Conservation (phyloP, 2,113 vertebrate genomes). For the Lepisosteus osseus region DNA sequence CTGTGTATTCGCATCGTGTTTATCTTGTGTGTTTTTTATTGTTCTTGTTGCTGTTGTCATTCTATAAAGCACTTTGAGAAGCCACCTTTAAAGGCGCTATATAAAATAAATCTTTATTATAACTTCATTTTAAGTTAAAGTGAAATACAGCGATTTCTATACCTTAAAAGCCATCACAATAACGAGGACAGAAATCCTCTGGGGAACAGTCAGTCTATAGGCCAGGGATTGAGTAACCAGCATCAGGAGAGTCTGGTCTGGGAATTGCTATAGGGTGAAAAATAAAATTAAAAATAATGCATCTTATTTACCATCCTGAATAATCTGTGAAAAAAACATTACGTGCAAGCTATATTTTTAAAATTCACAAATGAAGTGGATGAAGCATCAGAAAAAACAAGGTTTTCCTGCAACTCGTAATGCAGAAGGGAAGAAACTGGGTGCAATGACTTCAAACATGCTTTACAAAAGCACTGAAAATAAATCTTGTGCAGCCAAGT, state of each 20-base stretch:
- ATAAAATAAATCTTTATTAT: no score
- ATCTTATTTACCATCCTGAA: no score
- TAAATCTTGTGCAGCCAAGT: not conserved
- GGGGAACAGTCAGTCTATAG: not conserved
- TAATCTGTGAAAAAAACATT: no score
- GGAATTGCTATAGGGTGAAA: slow-evolving; percentile 2
- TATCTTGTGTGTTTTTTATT: no score
- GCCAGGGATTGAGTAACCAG: slow-evolving; percentile 21
- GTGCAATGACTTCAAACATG: not conserved
- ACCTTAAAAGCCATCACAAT: slow-evolving; percentile 21
- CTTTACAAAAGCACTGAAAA: not conserved
- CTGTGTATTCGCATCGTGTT: no score
- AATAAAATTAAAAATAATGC: not conserved
- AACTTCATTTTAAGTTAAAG: no score
- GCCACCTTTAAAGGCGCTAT: no score
- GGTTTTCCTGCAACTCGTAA: not conserved
- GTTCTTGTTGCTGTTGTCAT: no score
- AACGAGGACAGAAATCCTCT: slow-evolving; percentile 7
- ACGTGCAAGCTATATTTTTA: no score
- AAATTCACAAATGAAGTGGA: no score
- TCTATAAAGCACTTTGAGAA: no score
- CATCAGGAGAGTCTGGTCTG: slow-evolving; percentile 20
- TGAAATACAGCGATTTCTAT: no score
- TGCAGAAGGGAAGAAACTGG: not conserved
- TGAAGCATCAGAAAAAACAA: not conserved